These are phyloP conservation scores for Phacellophora camtschatica DNA, from an alignment of 30 jellyfish, hydroid and myxozoan species.

Conservation along the genomic window DNA sequence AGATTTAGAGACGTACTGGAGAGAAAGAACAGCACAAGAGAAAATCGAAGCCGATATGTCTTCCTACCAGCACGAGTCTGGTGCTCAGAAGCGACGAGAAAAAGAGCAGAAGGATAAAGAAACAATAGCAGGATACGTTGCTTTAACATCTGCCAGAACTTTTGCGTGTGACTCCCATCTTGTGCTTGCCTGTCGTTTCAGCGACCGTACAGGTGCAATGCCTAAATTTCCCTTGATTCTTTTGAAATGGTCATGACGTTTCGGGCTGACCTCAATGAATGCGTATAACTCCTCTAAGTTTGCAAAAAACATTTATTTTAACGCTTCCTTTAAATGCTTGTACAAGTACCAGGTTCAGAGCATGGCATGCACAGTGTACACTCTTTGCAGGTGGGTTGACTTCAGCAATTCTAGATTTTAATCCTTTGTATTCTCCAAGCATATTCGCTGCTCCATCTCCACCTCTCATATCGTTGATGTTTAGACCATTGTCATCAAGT, in stretches of 20 bases:
- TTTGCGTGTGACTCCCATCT: no score
- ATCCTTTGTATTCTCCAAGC: not conserved
- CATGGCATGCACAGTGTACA: conserved; percentile 37
- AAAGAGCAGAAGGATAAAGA: conserved; percentile 12
- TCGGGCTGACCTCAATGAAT: conserved; percentile 18
- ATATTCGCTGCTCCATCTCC: conserved; percentile 19
- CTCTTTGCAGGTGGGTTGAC: not conserved
- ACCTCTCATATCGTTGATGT: not conserved
- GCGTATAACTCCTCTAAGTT: not conserved
- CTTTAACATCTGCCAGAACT: no score
- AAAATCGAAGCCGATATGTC: conserved; percentile 16
- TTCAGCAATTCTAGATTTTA: not conserved
- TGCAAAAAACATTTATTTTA: conserved; percentile 12
- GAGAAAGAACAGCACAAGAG: conserved; percentile 34
- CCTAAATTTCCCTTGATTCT: not conserved
- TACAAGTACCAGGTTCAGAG: conserved; percentile 13
- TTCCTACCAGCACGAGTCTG: conserved; percentile 25
- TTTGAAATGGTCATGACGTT: not conserved
- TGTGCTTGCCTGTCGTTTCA: no score
- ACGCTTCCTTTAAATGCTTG: conserved; percentile 23
- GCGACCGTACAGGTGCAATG: not conserved
- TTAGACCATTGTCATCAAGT: no score
- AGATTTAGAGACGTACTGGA: conserved; percentile 8
- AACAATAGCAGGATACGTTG: conserved; percentile 9
- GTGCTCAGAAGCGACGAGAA: conserved; percentile 43